phyloP scores from a whole-genome alignment of 2,797 vertebrate species.

The Bradypodion pumilum region DNA sequence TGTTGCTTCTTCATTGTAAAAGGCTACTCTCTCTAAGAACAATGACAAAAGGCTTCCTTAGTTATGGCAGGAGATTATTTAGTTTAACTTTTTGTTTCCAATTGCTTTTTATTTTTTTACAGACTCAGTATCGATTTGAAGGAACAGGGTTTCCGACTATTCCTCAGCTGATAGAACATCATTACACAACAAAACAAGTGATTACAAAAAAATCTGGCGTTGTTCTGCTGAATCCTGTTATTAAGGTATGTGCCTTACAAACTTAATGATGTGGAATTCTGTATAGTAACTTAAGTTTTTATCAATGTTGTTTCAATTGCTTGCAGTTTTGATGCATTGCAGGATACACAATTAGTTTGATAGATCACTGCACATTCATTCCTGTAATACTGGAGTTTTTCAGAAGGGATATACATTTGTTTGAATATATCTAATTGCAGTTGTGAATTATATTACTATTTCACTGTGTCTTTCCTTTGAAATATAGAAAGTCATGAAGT shows the following conservation, averaged over 20 bases:
- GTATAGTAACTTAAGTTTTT: slow-evolving; percentile 1
- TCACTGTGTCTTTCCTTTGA: background rate
- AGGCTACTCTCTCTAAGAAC: background rate
- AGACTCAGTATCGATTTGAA: slow-evolving; percentile 96
- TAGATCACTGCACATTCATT: background rate
- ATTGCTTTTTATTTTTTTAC: slow-evolving; percentile 30
- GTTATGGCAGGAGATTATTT: background rate
- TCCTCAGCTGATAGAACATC: slow-evolving; percentile 95
- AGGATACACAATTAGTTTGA: background rate
- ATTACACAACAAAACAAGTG: slow-evolving; percentile 92
- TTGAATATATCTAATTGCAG: background rate
- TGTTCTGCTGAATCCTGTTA: slow-evolving; percentile 88
- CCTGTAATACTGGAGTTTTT: background rate
- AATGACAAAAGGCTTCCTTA: slow-evolving; percentile 9
- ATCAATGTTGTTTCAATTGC: background rate
- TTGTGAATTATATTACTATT: background rate
- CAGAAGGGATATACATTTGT: background rate
- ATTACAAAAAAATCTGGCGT: slow-evolving; percentile 98
- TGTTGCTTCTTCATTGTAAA: background rate
- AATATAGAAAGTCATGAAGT: background rate
- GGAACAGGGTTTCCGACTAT: slow-evolving; percentile 94
- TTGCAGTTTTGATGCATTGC: background rate
- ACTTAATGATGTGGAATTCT: background rate
- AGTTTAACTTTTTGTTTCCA: background rate
- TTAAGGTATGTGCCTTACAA: slow-evolving; percentile 81